These are phyloP conservation scores for Caenorhabditis japonica DNA, from an alignment of 2,888 invertebrate species.

Conservation along the genomic window DNA sequence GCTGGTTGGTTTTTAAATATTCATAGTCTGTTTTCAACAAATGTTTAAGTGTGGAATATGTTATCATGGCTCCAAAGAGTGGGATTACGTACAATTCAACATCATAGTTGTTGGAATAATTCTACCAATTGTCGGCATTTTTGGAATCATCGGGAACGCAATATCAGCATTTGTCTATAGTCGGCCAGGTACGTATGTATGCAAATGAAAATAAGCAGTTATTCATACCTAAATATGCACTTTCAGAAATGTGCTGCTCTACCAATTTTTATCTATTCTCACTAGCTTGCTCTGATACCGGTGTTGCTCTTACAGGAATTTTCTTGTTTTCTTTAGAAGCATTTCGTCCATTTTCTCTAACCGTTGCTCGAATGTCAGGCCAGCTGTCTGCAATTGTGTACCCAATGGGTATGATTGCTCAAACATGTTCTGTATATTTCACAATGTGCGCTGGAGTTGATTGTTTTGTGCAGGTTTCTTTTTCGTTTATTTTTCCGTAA, in stretches of 20 bases:
- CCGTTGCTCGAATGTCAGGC: conserved; percentile 57
- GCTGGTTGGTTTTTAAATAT: conserved; percentile 18
- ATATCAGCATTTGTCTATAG: conserved; percentile 75
- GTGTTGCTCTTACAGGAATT: conserved; percentile 71
- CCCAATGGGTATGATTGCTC: conserved; percentile 76
- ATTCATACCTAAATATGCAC: too few species aligned
- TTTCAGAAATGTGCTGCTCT: conserved; percentile 71
- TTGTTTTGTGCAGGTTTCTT: conserved; percentile 72
- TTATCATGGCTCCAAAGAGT: conserved; percentile 51
- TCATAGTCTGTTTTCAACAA: not conserved
- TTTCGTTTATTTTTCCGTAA: not conserved
- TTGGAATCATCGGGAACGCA: conserved; percentile 74
- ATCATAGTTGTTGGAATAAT: conserved; percentile 73
- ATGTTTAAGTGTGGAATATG: conserved; percentile 60
- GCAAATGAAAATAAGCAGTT: too few species aligned
- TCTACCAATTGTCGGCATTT: conserved; percentile 72
- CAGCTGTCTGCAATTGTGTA: conserved; percentile 67
- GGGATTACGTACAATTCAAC: conserved; percentile 67
- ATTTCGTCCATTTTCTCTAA: conserved; percentile 68
- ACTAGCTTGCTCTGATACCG: conserved; percentile 73
- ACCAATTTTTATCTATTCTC: conserved; percentile 75
- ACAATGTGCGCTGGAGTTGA: conserved; percentile 76
- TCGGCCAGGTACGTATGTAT: conserved; percentile 61
- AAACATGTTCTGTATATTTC: conserved; percentile 77
- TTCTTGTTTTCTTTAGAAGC: conserved; percentile 69